Percentiles rank a stretch among this genome's conserved stretches.
Conservation (phyloP, 2,888 invertebrate species). For the Plagiodera versicolora region DNA sequence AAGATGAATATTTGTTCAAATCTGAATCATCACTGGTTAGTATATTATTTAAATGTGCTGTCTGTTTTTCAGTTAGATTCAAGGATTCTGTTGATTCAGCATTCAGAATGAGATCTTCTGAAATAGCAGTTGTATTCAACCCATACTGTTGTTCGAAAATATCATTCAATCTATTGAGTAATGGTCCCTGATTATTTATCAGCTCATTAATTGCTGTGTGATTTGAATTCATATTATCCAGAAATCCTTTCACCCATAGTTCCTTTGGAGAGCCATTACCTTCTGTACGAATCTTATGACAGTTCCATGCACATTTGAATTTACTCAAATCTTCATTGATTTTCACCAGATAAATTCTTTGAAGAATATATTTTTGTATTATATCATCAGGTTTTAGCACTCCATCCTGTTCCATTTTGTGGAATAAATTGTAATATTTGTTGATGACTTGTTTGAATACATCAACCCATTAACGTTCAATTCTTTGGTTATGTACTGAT, state of each 20-base stretch:
- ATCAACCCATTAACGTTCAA: conserved; percentile 15
- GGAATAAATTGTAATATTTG: conserved; percentile 5
- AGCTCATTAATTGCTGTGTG: conserved; percentile 12
- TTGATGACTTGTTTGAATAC: conserved; percentile 12
- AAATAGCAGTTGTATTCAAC: conserved; percentile 2
- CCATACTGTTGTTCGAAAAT: background rate
- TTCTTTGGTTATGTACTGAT: conserved; percentile 14
- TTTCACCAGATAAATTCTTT: conserved; percentile 5
- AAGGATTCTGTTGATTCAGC: background rate
- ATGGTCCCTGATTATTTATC: conserved; percentile 1
- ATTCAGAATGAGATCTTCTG: conserved; percentile 5
- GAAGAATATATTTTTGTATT: background rate
- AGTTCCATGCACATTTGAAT: conserved; percentile 1
- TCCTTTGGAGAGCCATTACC: conserved; percentile 4
- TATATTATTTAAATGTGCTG: background rate
- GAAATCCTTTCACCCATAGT: conserved; percentile 8
- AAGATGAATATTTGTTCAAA: background rate
- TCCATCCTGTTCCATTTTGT: conserved; percentile 8
- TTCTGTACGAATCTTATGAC: conserved; percentile 8
- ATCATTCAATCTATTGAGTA: background rate
- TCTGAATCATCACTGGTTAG: conserved; percentile 1
- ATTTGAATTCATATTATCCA: conserved; percentile 8
- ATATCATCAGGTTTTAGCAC: conserved; percentile 7
- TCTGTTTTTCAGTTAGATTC: background rate
- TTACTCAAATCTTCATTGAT: conserved; percentile 7